Base-by-base conservation (phyloP, 2,797 vertebrate genomes). In the Adrianichthys oophorus region DNA sequence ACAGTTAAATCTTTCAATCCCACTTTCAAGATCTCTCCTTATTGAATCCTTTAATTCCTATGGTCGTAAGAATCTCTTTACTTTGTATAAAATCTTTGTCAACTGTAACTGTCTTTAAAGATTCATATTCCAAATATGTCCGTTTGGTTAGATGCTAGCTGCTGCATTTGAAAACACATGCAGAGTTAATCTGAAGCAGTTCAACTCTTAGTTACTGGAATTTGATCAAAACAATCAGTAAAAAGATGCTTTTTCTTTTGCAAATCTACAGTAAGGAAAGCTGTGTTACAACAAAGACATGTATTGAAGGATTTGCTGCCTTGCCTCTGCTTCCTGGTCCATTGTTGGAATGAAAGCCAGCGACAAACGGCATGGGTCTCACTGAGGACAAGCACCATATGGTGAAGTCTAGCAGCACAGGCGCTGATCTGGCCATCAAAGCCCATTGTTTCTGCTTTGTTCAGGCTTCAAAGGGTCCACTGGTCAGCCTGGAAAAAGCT, bases 381-480 rank as follows among this genome's bases (percentile, higher is more conserved):
- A 56, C 65, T 1, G 40, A 79, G 84, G 79, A 52, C 86, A 84
- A 52, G 85, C 80, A 80, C 79, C 88, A 89, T 90, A 89, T 91
- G 89, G 82, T 85, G 78, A 68, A 64, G 66, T 82, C 71, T 74
- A 79, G 84, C 77, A 56, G 59, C 71, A 32, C 59, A 53, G 66
- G 59, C 56, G 73, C 83, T 82, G 74, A 88, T 88, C 75, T 55
- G 59, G 59, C 84, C 79, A 88, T 91, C 86, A 91, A 89, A 91
- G 82, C 80, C 74, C 59, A 85, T 85, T 79, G 83, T 87, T 78
- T 78, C 53, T 55, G 68, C 85, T 91, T 90, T 92, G 87, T 91
- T 89, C 82, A 19, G 47, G 74, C 86, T 90, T 89, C 87, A 92
- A 88, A 92, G 83, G 66, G 80, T 85, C 79, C 62, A 57, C 57